Evolutionary conservation across 2,797 vertebrate species (phyloP).

Genomic region (Gadopsis marmoratus): DNA sequence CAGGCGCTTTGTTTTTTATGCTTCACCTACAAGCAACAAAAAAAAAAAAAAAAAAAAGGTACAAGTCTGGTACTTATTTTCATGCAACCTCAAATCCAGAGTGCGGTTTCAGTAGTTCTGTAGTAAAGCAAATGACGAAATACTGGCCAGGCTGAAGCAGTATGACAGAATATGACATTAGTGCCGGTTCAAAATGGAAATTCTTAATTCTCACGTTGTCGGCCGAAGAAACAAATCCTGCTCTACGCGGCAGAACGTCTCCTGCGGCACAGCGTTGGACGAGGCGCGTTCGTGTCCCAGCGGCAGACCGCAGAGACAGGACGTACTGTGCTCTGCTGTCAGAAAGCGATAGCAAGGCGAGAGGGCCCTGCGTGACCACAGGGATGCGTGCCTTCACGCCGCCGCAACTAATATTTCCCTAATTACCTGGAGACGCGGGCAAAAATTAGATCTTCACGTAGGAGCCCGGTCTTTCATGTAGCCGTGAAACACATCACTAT

Average conservation of each 20-base stretch:
- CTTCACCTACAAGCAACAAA: not conserved
- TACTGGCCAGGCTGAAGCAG: not conserved
- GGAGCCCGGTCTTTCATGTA: conserved; percentile 41
- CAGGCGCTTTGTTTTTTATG: not conserved
- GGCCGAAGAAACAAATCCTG: conserved; percentile 10
- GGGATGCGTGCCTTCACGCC: conserved; percentile 48
- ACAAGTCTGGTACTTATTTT: not conserved
- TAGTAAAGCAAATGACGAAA: not conserved
- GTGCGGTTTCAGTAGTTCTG: not conserved
- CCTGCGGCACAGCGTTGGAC: conserved; percentile 12
- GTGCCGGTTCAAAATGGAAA: not conserved
- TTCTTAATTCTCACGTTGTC: not conserved
- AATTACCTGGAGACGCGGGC: conserved; percentile 67
- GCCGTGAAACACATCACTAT: conserved; percentile 51
- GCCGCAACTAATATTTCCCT: conserved; percentile 65
- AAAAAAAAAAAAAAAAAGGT: no score
- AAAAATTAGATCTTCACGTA: conserved; percentile 28
- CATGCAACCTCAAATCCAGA: not conserved
- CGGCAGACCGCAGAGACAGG: conserved; percentile 32
- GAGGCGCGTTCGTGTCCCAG: conserved; percentile 27
- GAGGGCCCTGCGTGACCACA: conserved; percentile 47
- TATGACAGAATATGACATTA: not conserved
- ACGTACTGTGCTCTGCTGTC: conserved; percentile 39
- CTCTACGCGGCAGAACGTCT: not conserved
- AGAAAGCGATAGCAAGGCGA: conserved; percentile 41